These are phyloP conservation scores for Jacana jacana DNA, from an alignment of 2,113 vertebrate genomes.

Conservation along the genomic window DNA sequence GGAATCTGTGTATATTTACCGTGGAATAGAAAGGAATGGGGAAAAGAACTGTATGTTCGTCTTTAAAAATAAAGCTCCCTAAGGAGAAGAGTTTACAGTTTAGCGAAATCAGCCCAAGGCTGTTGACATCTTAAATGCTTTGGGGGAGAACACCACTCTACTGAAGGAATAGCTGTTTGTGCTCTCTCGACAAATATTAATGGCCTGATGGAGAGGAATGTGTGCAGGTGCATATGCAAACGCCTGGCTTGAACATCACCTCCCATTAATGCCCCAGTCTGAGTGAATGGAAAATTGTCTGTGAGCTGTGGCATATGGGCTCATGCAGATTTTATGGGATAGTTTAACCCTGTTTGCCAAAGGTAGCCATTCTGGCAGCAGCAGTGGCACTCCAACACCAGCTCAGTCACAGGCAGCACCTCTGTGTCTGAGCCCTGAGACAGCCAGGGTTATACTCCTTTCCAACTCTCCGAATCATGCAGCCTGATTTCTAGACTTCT, in stretches of 20 bases:
- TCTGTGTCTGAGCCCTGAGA: accelerated
- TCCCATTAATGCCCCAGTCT: background rate
- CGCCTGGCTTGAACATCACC: background rate
- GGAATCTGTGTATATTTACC: background rate
- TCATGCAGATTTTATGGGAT: background rate
- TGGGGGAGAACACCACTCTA: background rate
- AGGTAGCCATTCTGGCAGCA: background rate
- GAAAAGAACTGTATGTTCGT: background rate
- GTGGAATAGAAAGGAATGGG: background rate
- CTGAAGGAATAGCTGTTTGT: background rate
- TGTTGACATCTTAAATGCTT: background rate
- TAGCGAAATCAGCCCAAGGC: background rate
- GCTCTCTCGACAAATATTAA: background rate
- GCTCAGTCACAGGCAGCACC: accelerated
- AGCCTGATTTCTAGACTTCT: background rate
- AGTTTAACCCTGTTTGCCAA: background rate
- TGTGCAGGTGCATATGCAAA: background rate
- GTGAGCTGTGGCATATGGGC: background rate
- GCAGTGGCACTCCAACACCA: background rate
- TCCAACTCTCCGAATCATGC: background rate
- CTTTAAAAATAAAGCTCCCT: background rate
- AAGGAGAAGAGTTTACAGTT: background rate
- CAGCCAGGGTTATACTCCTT: background rate
- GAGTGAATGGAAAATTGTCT: background rate
- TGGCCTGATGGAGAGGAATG: background rate